Evolutionary conservation across 2,797 vertebrate genomes (phyloP), one percentile per base, ranked within the genome.

Genomic region (Euthynnus affinis): DNA sequence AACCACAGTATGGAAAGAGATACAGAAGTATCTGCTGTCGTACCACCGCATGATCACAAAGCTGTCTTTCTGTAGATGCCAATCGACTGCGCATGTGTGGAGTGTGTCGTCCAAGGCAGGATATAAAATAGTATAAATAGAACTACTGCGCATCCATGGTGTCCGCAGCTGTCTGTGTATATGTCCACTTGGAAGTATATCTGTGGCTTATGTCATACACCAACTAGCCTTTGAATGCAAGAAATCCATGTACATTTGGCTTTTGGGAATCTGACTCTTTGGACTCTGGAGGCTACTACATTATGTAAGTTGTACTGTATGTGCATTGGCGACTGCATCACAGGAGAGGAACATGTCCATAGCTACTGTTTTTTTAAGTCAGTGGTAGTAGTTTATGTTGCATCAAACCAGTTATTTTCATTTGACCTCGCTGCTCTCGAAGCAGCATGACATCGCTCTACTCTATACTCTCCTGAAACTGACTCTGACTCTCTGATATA

Each of bases 381-480:
- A 23, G 32, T 78, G 58, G 64, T 66, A 62, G 71, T 68, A 49
- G 59, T 60, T 62, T 60, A 70, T 2, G 27, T 42, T 72, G 75
- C 44, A 80, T 70, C 72, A 70, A 82, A 65, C 57, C 44, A 42
- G 42, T 71, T 18, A 78, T 71, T 81, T 81, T 78, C 42, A 71
- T 74, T 71, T 71, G 65, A 73, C 57, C 53, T 49, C 49, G 57
- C 18, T 75, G 61, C 66, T 84, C 70, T 78, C 6, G 4, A 58
- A 77, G 40, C 66, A 77, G 67, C 76, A 64, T 71, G 65, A 46
- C 52, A 23, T 61, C 66, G 34, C 25, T 74, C 17, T 55, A 9
- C 48, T 22, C 53, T 46, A 53, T 53, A 15, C 51, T 66, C 51
- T 60, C 44, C 72, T 71, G 7, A 59, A 63, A n/a, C 61, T 68